Evolutionary conservation across 2,113 vertebrate genomes (phyloP).

Genomic region (Corythornis vintsioides): DNA sequence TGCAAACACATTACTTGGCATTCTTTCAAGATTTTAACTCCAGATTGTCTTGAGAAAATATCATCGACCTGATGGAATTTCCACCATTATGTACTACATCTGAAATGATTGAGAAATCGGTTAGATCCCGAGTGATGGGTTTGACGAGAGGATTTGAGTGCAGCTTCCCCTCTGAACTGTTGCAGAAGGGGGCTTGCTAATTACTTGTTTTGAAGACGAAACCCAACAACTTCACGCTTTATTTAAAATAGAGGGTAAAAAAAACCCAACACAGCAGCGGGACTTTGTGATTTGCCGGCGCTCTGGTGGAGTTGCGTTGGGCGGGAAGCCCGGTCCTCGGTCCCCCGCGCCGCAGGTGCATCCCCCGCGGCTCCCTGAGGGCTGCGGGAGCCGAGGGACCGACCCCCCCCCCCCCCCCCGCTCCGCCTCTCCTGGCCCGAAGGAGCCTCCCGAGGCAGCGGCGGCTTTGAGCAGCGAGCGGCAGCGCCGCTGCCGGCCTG

Average conservation of each 20-base stretch:
- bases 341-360: neutral
- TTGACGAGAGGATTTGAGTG: neutral
- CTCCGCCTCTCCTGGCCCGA: neutral
- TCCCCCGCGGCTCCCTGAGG: no score
- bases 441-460: neutral
- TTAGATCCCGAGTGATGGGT: no score
- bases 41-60: neutral
- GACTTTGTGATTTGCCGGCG: neutral
- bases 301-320: neutral
- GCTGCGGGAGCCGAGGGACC: no score
- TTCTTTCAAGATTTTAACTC: neutral
- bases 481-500: neutral
- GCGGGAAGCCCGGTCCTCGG: neutral
- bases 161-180: neutral
- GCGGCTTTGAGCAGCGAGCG: neutral
- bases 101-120: neutral
- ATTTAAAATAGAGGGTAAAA: neutral
- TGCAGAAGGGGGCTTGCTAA: neutral
- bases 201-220: fast-evolving
- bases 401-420: neutral
- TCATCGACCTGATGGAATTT: neutral
- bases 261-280: no score
- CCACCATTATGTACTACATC: no score
- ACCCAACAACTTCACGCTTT: neutral
- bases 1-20: neutral